Evolutionary conservation across 2,113 vertebrate genomes (phyloP).

Genomic region (Redunca redunca): DNA sequence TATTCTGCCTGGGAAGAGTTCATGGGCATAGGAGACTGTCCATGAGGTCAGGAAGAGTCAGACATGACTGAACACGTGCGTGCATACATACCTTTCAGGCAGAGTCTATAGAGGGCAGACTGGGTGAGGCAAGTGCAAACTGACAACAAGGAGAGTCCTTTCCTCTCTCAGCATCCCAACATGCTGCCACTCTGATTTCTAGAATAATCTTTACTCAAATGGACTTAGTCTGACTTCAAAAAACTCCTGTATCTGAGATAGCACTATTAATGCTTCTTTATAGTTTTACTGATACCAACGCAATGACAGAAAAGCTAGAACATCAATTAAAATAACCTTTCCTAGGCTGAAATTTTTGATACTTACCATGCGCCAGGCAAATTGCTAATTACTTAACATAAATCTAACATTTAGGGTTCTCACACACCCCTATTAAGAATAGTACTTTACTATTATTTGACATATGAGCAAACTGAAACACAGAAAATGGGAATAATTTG

Average conservation of each 20-base stretch:
- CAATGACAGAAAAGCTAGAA: not conserved
- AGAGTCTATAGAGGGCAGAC: not conserved
- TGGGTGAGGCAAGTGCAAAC: not conserved
- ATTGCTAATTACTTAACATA: not conserved
- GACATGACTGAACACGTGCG: fast-evolving
- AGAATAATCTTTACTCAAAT: not conserved
- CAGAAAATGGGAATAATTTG: not conserved
- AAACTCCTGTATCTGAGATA: not conserved
- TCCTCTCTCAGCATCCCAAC: not conserved
- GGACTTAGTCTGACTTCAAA: not conserved
- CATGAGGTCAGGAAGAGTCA: not conserved
- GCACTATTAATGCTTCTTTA: not conserved
- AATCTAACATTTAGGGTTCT: not conserved
- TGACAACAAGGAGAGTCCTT: not conserved
- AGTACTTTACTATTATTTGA: not conserved
- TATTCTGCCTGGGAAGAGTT: not conserved
- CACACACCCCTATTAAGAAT: no score
- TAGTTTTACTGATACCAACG: not conserved
- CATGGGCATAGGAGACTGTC: not conserved
- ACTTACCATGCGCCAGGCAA: not conserved
- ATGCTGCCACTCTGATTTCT: not conserved
- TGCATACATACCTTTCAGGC: not conserved
- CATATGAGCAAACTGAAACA: not conserved
- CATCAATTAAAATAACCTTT: not conserved
- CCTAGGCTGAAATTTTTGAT: not conserved